These are phyloP conservation scores for Distichodus sexfasciatus DNA, from an alignment of 2,797 vertebrate genomes.

Conservation along the genomic window DNA sequence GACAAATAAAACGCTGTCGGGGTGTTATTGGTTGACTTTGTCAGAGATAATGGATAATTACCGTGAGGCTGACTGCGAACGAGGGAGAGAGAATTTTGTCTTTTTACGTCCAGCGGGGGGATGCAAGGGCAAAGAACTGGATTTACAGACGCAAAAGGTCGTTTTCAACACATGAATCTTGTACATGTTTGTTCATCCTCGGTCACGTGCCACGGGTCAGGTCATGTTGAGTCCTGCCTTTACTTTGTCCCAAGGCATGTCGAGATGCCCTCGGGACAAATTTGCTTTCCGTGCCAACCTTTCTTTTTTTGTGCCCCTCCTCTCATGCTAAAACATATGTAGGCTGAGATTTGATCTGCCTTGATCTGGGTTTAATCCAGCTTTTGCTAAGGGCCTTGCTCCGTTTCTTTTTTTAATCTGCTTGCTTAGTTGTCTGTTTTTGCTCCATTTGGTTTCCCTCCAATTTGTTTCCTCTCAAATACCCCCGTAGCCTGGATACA, in stretches of 20 bases:
- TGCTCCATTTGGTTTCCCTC: slow-evolving; percentile 15
- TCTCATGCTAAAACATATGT: slow-evolving; percentile 26
- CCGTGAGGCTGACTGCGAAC: slow-evolving; percentile 59
- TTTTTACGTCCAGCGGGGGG: slow-evolving; percentile 32
- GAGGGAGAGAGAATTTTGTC: slow-evolving; percentile 24
- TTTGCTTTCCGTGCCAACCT: not conserved
- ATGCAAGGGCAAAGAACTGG: slow-evolving; percentile 65
- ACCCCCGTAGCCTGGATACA: not conserved
- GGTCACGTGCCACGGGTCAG: slow-evolving; percentile 35
- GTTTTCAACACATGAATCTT: slow-evolving; percentile 66
- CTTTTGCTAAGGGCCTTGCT: slow-evolving; percentile 14
- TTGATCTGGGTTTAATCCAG: slow-evolving; percentile 29
- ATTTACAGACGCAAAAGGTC: slow-evolving; percentile 75
- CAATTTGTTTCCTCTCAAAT: slow-evolving; percentile 1
- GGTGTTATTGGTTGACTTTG: slow-evolving; percentile 82
- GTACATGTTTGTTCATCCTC: slow-evolving; percentile 52
- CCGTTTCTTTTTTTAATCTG: slow-evolving; percentile 11
- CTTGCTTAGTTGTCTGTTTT: slow-evolving; percentile 4
- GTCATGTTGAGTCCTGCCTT: slow-evolving; percentile 6
- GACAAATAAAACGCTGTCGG: slow-evolving; percentile 68
- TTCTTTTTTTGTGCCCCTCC: not conserved
- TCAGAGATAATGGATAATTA: slow-evolving; percentile 83
- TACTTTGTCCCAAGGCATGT: slow-evolving; percentile 22
- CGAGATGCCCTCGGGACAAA: not conserved
- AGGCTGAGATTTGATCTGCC: slow-evolving; percentile 14